Base-by-base conservation (phyloP, 2,797 vertebrate genomes). In the Pyrocephalus nanus region DNA sequence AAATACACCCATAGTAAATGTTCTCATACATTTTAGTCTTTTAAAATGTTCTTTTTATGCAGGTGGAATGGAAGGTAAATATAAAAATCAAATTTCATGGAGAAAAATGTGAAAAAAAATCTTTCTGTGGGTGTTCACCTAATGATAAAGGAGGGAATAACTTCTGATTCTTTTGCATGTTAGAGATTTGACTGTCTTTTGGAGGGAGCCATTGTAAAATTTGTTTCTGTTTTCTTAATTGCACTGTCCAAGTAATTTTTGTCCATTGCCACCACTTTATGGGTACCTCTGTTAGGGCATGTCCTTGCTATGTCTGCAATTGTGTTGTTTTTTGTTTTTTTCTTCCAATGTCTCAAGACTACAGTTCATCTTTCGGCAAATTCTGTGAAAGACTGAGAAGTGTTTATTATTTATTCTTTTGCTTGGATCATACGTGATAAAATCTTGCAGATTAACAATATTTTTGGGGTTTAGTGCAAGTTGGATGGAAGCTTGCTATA, bases 401-500 rank as follows among this genome's bases (percentile, higher is more conserved):
- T 36, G 6, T 72, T 92, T 71, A 55, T 83, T 89, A 43, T 79
- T 86, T 88, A 72, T 96, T 94, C 82, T 93, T 97, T 96, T 95
- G 57, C 88, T 95, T 96, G 77, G 77, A 90, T 92, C 90, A 86
- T 74, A 54, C 92, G 62, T 93, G 73, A 66, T 96, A 77, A 96
- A 91, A 67, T 95, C 40, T 79, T 86, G 80, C 88, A 77, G 71
- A 62, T 97, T 87, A 95, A 85, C 94, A 92, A 2, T 91, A 84
- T 96, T 94, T 96, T 94, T 60, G 43, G 53, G 9, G 26, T 95
- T 78, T 78, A 94, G 85, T 90, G 70, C 8, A 6, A 91, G 89
- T 64, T 93, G 78, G 86, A 85, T 95, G 78, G 96, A 97, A 96
- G 95, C 93, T 97, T 55, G 43, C 95, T 97, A 40, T 95, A 90